These are phyloP conservation scores for Calypte anna DNA, from an alignment of 2,113 vertebrate species.

Conservation along the genomic window DNA sequence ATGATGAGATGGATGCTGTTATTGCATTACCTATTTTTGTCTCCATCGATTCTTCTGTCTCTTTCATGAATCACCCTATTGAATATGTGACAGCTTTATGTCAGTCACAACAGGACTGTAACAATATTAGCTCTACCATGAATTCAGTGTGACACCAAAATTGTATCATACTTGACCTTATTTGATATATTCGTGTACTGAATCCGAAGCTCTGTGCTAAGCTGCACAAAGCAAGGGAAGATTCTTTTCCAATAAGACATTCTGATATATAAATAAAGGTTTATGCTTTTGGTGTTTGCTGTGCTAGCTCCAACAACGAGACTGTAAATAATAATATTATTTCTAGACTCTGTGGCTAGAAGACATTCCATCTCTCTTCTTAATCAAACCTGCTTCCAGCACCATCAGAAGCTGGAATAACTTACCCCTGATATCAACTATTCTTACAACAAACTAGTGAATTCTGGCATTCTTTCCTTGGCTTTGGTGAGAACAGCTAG, in stretches of 20 bases:
- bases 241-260: background rate
- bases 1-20: background rate
- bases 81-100: constrained; percentile 37
- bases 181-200: background rate
- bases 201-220: background rate
- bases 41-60: constrained; percentile 28
- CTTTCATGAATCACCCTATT: constrained; percentile 22
- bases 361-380: background rate
- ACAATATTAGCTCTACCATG: constrained; percentile 38
- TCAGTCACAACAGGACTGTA: constrained; percentile 36
- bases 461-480: background rate
- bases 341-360: background rate
- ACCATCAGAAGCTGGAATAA: background rate
- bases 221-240: background rate
- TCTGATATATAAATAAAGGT: background rate
- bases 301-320: background rate
- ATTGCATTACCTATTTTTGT: constrained; percentile 15
- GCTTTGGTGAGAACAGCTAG: background rate
- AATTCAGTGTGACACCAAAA: constrained; percentile 10
- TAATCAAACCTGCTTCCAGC: background rate
- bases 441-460: background rate
- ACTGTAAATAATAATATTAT: background rate
- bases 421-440: background rate
- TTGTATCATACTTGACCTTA: constrained; percentile 44
- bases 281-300: background rate